phyloP scores from a whole-genome alignment of 37 sponge, comb jelly and placozoan species.

The Bolinopsis microptera region DNA sequence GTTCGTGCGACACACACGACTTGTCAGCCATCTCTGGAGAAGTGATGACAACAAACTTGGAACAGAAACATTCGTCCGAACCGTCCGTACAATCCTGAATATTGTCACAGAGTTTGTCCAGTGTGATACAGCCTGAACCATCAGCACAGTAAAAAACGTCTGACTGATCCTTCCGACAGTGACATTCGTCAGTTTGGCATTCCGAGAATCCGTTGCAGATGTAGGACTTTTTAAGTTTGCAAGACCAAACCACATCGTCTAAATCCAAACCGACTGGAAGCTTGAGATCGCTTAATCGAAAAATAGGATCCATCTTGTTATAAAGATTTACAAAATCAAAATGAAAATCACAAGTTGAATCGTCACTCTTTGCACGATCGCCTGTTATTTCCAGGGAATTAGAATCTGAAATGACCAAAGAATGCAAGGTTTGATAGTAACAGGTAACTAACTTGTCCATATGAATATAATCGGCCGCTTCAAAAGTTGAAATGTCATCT shows the following conservation, averaged over 20 bases:
- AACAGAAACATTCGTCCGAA: slow-evolving; percentile 18
- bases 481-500: no score
- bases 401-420: no score
- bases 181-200: slow-evolving; percentile 14
- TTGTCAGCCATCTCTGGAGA: neutral
- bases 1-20: neutral
- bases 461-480: no score
- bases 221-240: neutral
- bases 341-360: no score
- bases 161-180: neutral
- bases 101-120: neutral
- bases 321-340: no score
- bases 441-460: no score
- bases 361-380: no score
- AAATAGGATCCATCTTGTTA: no score
- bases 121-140: slow-evolving; percentile 17
- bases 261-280: no score
- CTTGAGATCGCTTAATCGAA: no score
- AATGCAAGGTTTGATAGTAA: no score
- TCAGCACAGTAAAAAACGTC: slow-evolving; percentile 25
- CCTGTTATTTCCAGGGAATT: no score
- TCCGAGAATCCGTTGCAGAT: neutral
- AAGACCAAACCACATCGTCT: neutral
- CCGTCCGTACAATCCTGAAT: neutral
- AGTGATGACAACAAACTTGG: neutral